Percentiles rank a stretch among this genome's conserved stretches.
These are phyloP conservation scores for Oligia strigilis DNA, from an alignment of 2,888 invertebrate genomes.

Conservation along the genomic window DNA sequence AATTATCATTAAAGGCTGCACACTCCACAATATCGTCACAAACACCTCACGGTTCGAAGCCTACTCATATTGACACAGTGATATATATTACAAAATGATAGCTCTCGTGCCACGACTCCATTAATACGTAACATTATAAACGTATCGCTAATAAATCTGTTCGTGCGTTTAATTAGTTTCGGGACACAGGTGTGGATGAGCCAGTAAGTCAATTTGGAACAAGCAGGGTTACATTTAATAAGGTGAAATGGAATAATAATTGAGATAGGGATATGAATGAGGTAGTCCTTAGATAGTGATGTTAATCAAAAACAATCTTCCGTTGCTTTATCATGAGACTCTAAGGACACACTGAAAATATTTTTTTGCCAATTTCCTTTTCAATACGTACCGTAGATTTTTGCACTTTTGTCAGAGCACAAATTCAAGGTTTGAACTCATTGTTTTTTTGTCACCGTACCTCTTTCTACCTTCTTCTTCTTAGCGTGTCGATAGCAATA, in stretches of 20 bases:
- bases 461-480: not conserved
- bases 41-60: not conserved
- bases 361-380: not conserved
- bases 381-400: not conserved
- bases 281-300: not conserved
- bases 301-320: not conserved
- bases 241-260: not conserved
- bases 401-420: not conserved
- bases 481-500: too few relatives aligned
- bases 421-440: not conserved
- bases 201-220: conserved; percentile 39
- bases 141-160: conserved; percentile 63
- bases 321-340: not conserved
- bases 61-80: conserved; percentile 27
- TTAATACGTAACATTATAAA: conserved; percentile 64
- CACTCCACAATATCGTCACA: conserved; percentile 1
- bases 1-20: not conserved
- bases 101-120: conserved; percentile 67
- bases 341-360: not conserved
- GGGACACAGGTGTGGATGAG: conserved; percentile 4
- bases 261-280: not conserved
- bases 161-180: conserved; percentile 49
- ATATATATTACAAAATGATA: conserved; percentile 47
- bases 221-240: not conserved
- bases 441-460: too few relatives aligned